Percentiles rank a stretch among this genome's conserved stretches.
Conservation (phyloP, 2,113 vertebrate species). For the Cyanoderma ruficeps region DNA sequence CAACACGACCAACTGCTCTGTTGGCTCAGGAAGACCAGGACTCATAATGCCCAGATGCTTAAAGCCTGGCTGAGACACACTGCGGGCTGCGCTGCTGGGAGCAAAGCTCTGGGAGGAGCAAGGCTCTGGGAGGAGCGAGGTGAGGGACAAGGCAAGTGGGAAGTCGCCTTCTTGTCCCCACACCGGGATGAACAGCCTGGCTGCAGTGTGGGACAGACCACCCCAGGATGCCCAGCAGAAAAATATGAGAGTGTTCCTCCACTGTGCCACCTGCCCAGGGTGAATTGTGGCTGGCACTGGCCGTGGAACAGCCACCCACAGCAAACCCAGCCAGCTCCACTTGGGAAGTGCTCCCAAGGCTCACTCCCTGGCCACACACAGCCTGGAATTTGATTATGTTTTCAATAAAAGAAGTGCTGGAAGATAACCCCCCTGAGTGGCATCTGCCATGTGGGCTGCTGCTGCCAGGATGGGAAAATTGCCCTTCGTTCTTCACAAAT, state of each 20-base stretch:
- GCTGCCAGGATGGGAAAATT: conserved; percentile 36
- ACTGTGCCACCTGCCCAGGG: neutral
- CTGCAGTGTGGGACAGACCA: neutral
- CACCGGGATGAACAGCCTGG: rapidly evolving
- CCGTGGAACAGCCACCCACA: rapidly evolving
- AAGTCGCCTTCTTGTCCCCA: neutral
- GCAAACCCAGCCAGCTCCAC: neutral
- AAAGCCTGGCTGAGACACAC: neutral
- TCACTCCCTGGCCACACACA: rapidly evolving
- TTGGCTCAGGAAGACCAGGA: neutral
- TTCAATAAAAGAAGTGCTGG: neutral
- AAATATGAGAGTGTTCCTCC: neutral
- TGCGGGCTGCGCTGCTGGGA: rapidly evolving
- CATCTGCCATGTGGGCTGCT: neutral
- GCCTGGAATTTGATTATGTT: neutral
- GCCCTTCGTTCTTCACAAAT: conserved; percentile 46
- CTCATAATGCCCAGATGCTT: neutral
- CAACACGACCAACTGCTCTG: neutral
- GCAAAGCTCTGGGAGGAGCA: neutral
- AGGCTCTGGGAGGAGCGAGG: neutral
- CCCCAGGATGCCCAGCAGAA: rapidly evolving
- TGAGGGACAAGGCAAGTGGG: rapidly evolving
- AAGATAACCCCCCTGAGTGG: neutral
- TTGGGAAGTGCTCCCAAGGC: rapidly evolving
- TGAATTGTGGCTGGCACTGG: rapidly evolving